Conservation (phyloP, 2,888 invertebrate genomes). For the Micoletzkya japonica region DNA sequence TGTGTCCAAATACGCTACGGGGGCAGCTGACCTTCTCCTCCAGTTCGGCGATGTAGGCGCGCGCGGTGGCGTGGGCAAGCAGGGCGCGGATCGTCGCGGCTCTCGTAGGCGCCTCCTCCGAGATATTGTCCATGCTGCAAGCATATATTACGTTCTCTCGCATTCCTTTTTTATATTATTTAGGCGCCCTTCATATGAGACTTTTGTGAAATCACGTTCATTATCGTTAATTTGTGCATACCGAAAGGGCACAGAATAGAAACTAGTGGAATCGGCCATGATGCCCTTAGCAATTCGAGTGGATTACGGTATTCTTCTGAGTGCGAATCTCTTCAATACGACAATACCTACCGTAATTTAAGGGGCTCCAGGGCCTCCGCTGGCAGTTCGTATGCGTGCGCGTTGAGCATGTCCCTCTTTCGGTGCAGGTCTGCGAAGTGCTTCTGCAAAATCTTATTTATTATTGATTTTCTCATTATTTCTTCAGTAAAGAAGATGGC, state of each 20-base stretch:
- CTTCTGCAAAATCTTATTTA: slow-evolving; percentile 45
- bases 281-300: neutral
- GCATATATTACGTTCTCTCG: neutral
- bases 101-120: slow-evolving; percentile 49
- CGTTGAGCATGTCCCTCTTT: slow-evolving; percentile 37
- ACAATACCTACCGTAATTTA: slow-evolving; percentile 7
- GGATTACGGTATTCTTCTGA: neutral
- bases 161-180: neutral
- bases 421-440: slow-evolving; percentile 41
- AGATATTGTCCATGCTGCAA: slow-evolving; percentile 43
- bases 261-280: too few species aligned
- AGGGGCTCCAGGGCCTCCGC: slow-evolving; percentile 17
- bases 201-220: neutral
- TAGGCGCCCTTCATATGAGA: neutral
- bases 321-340: neutral
- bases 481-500: too few species aligned
- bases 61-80: slow-evolving; percentile 51
- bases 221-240: neutral
- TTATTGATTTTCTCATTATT: too few species aligned
- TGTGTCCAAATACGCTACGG: too few species aligned
- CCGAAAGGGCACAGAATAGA: neutral
- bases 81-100: slow-evolving; percentile 43
- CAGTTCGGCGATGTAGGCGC: slow-evolving; percentile 51
- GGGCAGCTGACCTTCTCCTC: slow-evolving; percentile 53
- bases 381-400: slow-evolving; percentile 22